Base-by-base conservation (phyloP, 2,888 invertebrate genomes). In the Microdon myrmicae region DNA sequence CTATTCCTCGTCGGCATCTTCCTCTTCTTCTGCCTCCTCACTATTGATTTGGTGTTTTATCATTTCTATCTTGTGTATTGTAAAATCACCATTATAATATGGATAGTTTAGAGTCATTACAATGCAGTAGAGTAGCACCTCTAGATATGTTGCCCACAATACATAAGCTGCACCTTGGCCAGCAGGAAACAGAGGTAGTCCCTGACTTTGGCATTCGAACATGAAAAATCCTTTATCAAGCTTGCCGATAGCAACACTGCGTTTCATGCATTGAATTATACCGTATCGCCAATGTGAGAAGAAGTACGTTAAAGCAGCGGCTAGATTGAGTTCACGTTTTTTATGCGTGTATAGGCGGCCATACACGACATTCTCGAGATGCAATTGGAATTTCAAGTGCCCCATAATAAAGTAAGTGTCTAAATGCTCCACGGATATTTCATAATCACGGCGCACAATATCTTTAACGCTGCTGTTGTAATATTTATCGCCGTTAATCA, bases 191-290 rank as follows among this genome's bases (percentile, higher is more conserved):
- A 87, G 73, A 0, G 87, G 87, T 2, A 82, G 76, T 4, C 87
- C 87, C 68, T 81, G 78, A 58, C 83, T 83, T 74, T 86, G 86
- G 68, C 86, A 86, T 70, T 88, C 88, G 71, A 83, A 88, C 85
- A 88, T 84, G 68, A 86, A 88, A 71, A 86, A 88, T 7, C 87
- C 87, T 8, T 75, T 71, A 10, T 75, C 73, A 61, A 72, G 69
- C 45, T 71, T 82, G 2, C 85, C 85, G 68, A 85, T 83, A 6
- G 83, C 82, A 59, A 84, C 73, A 37, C 84, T 83, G 47, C 83
- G 83, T 7, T 75, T 75, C 1, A 82, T 81, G 60, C 83, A 83
- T 39, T 83, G 82, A 31, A 86, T 73, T 37, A 88, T 78, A 4
- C 88, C 88, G 23, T 79, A 79, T 3, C 75, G 75, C 60, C 82